phyloP scores from a whole-genome alignment of 2,888 invertebrate genomes.

The Tachina lurida region DNA sequence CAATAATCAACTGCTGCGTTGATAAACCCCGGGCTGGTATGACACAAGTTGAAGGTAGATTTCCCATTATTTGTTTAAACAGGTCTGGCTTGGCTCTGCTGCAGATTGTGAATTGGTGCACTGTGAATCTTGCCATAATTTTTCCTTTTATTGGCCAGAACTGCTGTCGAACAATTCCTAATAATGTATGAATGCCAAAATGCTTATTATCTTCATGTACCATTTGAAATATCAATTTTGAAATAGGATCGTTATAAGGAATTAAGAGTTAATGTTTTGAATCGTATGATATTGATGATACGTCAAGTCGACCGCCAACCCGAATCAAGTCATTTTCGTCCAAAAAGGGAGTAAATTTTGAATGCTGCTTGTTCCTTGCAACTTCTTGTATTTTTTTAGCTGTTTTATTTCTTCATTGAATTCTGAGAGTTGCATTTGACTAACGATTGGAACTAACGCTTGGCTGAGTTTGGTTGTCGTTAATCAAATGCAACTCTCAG shows the following conservation, averaged over 20 bases:
- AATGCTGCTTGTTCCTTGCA: not conserved
- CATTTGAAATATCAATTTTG: slow-evolving; percentile 25
- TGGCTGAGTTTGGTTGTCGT: no score
- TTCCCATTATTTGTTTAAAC: not conserved
- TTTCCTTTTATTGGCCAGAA: slow-evolving; percentile 48
- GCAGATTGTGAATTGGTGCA: not conserved
- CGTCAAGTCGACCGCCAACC: slow-evolving; percentile 73
- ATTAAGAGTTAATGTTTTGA: slow-evolving; percentile 73
- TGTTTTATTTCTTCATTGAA: slow-evolving; percentile 15
- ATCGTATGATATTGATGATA: slow-evolving; percentile 52
- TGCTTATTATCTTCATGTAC: slow-evolving; percentile 20
- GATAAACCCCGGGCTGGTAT: slow-evolving; percentile 37
- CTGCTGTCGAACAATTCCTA: slow-evolving; percentile 13
- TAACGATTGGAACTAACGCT: no score
- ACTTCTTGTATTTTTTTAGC: slow-evolving; percentile 1
- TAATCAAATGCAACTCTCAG: slow-evolving; percentile 12
- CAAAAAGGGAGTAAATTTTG: no score
- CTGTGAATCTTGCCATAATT: slow-evolving; percentile 29
- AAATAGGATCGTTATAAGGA: slow-evolving; percentile 63
- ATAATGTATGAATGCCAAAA: slow-evolving; percentile 5
- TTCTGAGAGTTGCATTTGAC: slow-evolving; percentile 15
- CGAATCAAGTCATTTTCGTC: not conserved
- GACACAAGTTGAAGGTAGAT: slow-evolving; percentile 44
- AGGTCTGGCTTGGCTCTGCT: not conserved
- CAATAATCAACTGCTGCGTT: no score